These are phyloP conservation scores for Acanthornis magna DNA, from an alignment of 2,797 vertebrate species.

Conservation along the genomic window DNA sequence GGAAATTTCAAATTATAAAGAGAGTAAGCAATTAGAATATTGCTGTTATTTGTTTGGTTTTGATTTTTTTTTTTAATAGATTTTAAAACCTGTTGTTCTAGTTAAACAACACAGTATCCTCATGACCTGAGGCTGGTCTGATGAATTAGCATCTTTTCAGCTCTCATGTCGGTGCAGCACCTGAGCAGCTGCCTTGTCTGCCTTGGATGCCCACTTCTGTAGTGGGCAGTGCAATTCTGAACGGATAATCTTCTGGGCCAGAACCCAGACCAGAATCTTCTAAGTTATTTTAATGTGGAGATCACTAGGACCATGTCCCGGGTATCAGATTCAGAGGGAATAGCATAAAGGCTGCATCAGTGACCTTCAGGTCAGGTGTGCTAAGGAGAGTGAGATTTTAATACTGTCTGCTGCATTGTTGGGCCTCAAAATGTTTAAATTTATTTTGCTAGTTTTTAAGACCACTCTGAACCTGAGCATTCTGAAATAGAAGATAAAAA, in stretches of 20 bases:
- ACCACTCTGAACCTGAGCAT: neutral
- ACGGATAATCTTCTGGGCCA: neutral
- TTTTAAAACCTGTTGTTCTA: neutral
- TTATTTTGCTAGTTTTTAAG: neutral
- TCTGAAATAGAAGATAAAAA: neutral
- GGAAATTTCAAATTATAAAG: neutral
- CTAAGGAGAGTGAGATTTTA: neutral
- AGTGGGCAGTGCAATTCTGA: neutral
- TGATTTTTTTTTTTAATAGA: neutral
- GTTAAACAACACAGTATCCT: neutral
- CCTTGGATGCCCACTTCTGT: neutral
- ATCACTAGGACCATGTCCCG: neutral
- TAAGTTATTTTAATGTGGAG: neutral
- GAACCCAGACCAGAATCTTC: neutral
- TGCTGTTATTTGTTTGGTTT: neutral
- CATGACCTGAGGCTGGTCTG: neutral
- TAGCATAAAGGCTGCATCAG: neutral
- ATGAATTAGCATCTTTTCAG: neutral
- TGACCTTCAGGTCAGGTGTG: neutral
- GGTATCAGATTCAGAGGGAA: neutral
- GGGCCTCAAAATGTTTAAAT: neutral
- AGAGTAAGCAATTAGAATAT: neutral
- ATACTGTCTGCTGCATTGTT: neutral
- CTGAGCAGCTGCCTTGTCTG: neutral
- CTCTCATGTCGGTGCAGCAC: neutral